A percentile compares a stretch with the other conserved stretches of the same genome.
Conservation (phyloP, 2,113 vertebrate species). For the Psittacula cyanocephala region DNA sequence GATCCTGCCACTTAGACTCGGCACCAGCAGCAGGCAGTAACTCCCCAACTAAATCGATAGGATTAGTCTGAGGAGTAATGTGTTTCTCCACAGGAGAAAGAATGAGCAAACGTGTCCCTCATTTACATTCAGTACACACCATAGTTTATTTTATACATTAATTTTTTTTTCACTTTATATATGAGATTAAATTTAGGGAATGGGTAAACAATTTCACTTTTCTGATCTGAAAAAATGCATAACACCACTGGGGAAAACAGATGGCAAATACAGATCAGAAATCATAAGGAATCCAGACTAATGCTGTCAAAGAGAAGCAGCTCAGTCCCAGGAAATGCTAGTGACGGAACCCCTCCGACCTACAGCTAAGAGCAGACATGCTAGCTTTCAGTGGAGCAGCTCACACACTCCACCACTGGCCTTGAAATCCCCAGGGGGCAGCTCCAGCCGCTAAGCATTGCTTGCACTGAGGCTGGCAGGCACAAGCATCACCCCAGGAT, state of each 20-base stretch:
- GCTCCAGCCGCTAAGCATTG: rapidly evolving
- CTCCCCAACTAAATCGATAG: conserved; percentile 8
- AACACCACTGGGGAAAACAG: conserved; percentile 35
- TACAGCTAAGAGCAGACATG: not conserved
- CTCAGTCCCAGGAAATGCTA: not conserved
- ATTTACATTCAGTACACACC: not conserved
- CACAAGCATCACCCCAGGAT: not conserved
- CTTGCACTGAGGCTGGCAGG: not conserved
- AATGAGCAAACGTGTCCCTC: not conserved
- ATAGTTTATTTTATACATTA: conserved; percentile 23
- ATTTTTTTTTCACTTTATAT: conserved; percentile 1
- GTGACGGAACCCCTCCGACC: not conserved
- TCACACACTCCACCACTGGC: not conserved
- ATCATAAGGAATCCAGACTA: not conserved
- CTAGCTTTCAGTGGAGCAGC: not conserved
- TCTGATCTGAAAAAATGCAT: not conserved
- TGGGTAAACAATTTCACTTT: conserved; percentile 2
- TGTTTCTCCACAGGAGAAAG: conserved; percentile 17
- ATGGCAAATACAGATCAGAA: conserved; percentile 2
- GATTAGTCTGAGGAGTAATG: not conserved
- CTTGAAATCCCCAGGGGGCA: not conserved
- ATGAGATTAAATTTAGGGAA: conserved; percentile 45
- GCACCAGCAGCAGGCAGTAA: not conserved
- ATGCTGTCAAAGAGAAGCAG: not conserved
- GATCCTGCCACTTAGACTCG: not conserved